phyloP scores from a whole-genome alignment of 2,888 invertebrate genomes.

The Agrochola lychnidis region DNA sequence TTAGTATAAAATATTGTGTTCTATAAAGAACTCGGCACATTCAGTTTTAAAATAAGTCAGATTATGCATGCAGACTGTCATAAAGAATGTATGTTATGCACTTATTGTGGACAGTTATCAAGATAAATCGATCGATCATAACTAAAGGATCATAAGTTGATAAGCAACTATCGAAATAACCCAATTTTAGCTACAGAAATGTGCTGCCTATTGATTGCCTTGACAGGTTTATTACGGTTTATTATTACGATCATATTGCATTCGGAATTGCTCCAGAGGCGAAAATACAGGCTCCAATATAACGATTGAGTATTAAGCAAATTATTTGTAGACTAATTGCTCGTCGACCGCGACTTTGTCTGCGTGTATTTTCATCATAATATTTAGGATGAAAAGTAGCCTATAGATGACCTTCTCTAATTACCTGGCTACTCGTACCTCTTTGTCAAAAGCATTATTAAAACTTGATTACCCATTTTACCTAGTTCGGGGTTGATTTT shows the following conservation, averaged over 20 bases:
- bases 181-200: constrained; percentile 34
- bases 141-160: constrained; percentile 24
- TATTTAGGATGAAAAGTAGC: not conserved
- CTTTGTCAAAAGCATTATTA: not conserved
- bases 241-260: constrained; percentile 28
- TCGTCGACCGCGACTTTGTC: too few species aligned
- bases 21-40: not conserved
- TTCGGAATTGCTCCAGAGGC: constrained; percentile 12
- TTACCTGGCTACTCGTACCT: not conserved
- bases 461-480: not conserved
- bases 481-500: not conserved
- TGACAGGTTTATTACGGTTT: constrained; percentile 30
- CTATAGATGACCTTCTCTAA: not conserved
- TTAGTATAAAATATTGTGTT: not conserved
- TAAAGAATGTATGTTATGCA: constrained; percentile 14
- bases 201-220: constrained; percentile 10
- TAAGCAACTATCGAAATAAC: constrained; percentile 29
- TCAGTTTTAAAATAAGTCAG: not conserved
- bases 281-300: constrained; percentile 14
- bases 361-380: not conserved
- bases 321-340: not conserved
- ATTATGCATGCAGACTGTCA: not conserved
- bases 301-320: constrained; percentile 7
- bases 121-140: constrained; percentile 30
- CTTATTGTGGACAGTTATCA: constrained; percentile 14